phyloP scores from a whole-genome alignment of 2,888 invertebrate genomes.

The Caenorhabditis becei region DNA sequence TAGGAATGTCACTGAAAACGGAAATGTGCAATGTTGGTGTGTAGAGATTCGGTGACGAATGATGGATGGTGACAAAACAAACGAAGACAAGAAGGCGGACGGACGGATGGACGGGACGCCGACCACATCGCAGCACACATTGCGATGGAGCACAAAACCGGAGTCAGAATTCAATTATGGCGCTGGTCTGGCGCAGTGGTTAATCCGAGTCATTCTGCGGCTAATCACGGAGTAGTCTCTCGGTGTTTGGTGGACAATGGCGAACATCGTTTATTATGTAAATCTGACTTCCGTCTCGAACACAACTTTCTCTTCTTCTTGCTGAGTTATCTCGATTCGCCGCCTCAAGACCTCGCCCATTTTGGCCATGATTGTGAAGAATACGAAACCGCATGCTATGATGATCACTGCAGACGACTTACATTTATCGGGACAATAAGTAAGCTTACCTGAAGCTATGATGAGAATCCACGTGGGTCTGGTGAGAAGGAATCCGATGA shows the following conservation, averaged over 20 bases:
- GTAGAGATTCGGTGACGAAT: constrained; percentile 26
- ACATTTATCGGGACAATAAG: too few relatives aligned
- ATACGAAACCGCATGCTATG: constrained; percentile 58
- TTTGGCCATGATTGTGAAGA: constrained; percentile 56
- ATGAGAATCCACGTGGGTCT: background rate
- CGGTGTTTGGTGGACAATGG: constrained; percentile 12
- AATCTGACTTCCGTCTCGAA: constrained; percentile 2
- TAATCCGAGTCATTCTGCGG: background rate
- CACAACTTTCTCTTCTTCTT: constrained; percentile 18
- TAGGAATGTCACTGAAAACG: constrained; percentile 31
- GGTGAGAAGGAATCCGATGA: constrained; percentile 73
- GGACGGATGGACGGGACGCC: background rate
- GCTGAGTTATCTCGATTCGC: constrained; percentile 12
- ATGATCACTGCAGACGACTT: constrained; percentile 45
- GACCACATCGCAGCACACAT: too few relatives aligned
- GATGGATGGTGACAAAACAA: constrained; percentile 52
- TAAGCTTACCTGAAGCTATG: too few relatives aligned
- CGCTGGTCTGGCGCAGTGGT: constrained; percentile 21
- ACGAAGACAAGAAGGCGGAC: constrained; percentile 1
- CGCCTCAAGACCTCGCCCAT: constrained; percentile 38
- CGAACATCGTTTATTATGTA: constrained; percentile 19
- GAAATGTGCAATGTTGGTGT: constrained; percentile 11
- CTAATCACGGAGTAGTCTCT: constrained; percentile 4
- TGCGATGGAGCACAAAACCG: constrained; percentile 9
- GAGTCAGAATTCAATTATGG: constrained; percentile 21